Evolutionary conservation across 2,797 vertebrate species (phyloP).

Genomic region (Epinephelus coioides): DNA sequence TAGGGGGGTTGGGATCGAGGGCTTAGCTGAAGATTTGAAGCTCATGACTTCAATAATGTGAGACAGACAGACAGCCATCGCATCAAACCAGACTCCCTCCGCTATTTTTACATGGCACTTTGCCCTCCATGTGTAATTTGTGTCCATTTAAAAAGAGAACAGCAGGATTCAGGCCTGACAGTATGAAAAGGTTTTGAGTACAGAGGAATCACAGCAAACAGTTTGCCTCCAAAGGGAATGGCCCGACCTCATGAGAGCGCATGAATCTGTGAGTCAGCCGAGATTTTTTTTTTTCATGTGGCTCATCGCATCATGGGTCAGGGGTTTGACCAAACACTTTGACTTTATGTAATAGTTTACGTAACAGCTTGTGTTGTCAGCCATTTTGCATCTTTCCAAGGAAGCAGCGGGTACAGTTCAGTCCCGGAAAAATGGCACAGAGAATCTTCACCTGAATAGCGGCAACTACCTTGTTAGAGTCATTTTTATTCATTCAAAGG

Average conservation of each 20-base stretch:
- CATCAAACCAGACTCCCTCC: neutral
- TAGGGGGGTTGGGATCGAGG: slow-evolving; percentile 2
- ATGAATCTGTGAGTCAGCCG: slow-evolving; percentile 53
- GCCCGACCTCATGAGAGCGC: slow-evolving; percentile 10
- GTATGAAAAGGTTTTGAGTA: neutral
- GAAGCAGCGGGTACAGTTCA: neutral
- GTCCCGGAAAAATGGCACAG: neutral
- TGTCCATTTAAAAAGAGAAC: neutral
- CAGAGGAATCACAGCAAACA: slow-evolving; percentile 22
- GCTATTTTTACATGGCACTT: slow-evolving; percentile 27
- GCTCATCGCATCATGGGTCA: slow-evolving; percentile 54
- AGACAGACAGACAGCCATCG: slow-evolving; percentile 22
- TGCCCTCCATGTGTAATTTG: slow-evolving; percentile 21
- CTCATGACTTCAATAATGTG: slow-evolving; percentile 27
- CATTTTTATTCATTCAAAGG: neutral
- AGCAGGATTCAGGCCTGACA: slow-evolving; percentile 13
- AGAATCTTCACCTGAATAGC: neutral
- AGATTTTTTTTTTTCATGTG: slow-evolving; percentile 38
- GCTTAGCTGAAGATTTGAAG: slow-evolving; percentile 37
- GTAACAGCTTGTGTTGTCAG: slow-evolving; percentile 47
- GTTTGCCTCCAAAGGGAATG: slow-evolving; percentile 37
- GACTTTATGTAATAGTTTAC: slow-evolving; percentile 66
- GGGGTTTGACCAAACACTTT: slow-evolving; percentile 42
- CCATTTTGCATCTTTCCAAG: slow-evolving; percentile 46
- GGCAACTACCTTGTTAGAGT: neutral